Percentiles rank a stretch among this genome's conserved stretches.
These are phyloP conservation scores for Cyclopterus lumpus DNA, from an alignment of 2,797 vertebrate genomes.

Conservation along the genomic window DNA sequence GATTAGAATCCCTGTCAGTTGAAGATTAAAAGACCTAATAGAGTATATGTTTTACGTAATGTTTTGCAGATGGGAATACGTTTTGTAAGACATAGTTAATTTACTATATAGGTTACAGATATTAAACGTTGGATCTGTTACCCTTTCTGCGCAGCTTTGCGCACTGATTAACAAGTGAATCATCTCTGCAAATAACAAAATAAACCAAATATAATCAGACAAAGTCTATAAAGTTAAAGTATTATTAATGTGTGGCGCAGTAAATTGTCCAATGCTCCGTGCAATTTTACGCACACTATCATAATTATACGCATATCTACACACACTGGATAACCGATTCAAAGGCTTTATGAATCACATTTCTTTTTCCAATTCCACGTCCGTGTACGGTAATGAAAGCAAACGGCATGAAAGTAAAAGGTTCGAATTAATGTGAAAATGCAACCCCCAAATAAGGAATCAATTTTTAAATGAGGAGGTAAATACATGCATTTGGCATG, in stretches of 20 bases:
- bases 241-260: background rate
- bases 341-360: background rate
- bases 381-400: background rate
- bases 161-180: background rate
- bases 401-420: constrained; percentile 5
- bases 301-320: constrained; percentile 42
- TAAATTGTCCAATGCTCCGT: background rate
- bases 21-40: constrained; percentile 6
- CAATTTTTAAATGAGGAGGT: background rate
- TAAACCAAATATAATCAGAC: background rate
- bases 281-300: background rate
- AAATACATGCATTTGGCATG: constrained; percentile 1
- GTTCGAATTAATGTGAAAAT: background rate
- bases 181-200: background rate
- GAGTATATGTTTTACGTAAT: background rate
- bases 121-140: constrained; percentile 11
- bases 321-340: constrained; percentile 4
- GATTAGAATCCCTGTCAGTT: constrained; percentile 30
- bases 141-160: background rate
- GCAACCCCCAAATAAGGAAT: background rate
- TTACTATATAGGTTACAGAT: background rate
- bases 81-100: background rate
- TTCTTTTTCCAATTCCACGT: no score
- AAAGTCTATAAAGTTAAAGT: background rate
- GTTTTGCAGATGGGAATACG: background rate